Base-by-base conservation (phyloP, 1,140 invertebrate species). In the Chrysomallon squamiferum region DNA sequence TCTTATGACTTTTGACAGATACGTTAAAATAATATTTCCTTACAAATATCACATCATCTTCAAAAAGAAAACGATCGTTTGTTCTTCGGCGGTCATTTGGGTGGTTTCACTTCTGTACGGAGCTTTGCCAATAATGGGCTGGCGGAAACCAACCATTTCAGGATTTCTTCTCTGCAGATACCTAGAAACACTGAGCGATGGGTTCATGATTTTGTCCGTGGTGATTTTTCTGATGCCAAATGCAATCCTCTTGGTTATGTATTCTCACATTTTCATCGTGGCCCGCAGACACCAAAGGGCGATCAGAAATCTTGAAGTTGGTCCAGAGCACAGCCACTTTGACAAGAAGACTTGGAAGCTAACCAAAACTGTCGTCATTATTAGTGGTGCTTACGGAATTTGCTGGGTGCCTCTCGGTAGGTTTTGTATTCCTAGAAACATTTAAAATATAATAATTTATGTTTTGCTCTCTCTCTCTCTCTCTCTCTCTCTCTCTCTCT, bases 351-450 rank as follows among this genome's bases (percentile, higher is more conserved):
- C 54, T 30, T 63, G 59, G 64, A 62, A 59, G 15, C 66, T 58
- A 50, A 70, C 68, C 25, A 70, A 70, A 32, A 70, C 68, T 30
- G 60, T 70, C 13, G 29, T 70, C 20, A 43, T 66, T 3, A 22
- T 70, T 9, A 25, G 59, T 7, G 68, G 68, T 2, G 52, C 65
- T 9, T 70, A 70, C 60, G 30, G 66, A 22, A 27, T 54, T 0
- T 70, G 52, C 45, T 70, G 54, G 59, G 7, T 45, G n/a, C 68
- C 68, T 33, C 25, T 59, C 13, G 68, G 68, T 70, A 18, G 50
- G 59, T 6, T 7, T 38, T 7, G 5, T 38, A 38, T 7, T 38
- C n/a, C n/a, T n/a, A n/a, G 35, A 15, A 38, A 38, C 35, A 15
- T n/a, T n/a, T n/a, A n/a, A n/a, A n/a, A n/a, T n/a, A n/a, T n/a